phyloP scores from a whole-genome alignment of 2,888 invertebrate genomes.

The Idaea dimidiata region DNA sequence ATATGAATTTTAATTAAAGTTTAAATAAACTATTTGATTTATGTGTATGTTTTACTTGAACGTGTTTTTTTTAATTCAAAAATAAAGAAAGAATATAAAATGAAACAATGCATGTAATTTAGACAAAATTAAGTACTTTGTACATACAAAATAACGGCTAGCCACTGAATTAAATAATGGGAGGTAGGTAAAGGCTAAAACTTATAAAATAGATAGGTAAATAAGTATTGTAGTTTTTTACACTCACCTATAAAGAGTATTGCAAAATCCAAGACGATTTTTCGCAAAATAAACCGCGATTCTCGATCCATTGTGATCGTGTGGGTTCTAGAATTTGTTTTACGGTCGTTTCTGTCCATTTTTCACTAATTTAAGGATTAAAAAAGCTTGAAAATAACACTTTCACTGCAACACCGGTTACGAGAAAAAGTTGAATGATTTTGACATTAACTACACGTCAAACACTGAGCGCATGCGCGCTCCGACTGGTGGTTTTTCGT shows the following conservation, averaged over 20 bases:
- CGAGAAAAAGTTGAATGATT: conserved; percentile 54
- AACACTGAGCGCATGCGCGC: conserved; percentile 69
- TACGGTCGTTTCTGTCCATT: conserved; percentile 72
- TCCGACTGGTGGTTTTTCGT: conserved; percentile 51
- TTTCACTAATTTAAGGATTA: conserved; percentile 34
- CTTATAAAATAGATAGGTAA: background rate
- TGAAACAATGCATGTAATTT: too few relatives aligned
- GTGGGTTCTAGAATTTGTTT: conserved; percentile 61
- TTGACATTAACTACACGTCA: conserved; percentile 50
- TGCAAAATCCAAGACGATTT: conserved; percentile 84
- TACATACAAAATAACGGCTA: background rate
- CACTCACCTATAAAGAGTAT: conserved; percentile 86
- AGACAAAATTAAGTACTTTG: too few relatives aligned
- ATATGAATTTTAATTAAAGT: too few relatives aligned
- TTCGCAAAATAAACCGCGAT: conserved; percentile 80
- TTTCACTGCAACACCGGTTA: conserved; percentile 47
- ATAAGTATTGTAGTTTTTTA: conserved; percentile 16
- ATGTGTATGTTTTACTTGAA: too few relatives aligned
- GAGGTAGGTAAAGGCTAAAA: background rate
- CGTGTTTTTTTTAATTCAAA: too few relatives aligned
- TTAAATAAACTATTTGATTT: too few relatives aligned
- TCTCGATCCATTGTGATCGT: conserved; percentile 78
- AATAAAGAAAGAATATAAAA: too few relatives aligned
- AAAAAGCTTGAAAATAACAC: conserved; percentile 38
- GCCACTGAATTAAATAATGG: background rate